Evolutionary conservation across 2,113 vertebrate species (phyloP).

Genomic region (Petroica traversi): DNA sequence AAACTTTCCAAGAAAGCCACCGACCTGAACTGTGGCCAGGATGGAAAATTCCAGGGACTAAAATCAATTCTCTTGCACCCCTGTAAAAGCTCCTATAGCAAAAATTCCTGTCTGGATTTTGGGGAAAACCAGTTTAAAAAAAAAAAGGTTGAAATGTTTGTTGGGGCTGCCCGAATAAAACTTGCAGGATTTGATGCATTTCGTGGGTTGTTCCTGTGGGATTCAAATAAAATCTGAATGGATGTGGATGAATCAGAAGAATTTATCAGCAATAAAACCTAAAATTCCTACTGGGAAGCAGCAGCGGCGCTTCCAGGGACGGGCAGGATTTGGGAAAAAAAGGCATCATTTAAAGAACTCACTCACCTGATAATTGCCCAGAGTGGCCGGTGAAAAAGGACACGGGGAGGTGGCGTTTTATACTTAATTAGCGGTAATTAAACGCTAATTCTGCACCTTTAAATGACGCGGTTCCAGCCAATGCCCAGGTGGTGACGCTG

Average conservation of each 20-base stretch:
- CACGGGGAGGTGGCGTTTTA: background rate
- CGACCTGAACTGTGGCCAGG: accelerated
- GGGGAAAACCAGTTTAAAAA: accelerated
- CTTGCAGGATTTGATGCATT: background rate
- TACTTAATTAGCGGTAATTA: background rate
- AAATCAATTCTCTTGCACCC: accelerated
- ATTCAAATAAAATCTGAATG: background rate
- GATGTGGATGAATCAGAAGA: too few species aligned
- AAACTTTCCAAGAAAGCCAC: background rate
- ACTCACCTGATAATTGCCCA: background rate
- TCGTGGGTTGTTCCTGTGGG: background rate
- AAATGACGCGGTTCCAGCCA: background rate
- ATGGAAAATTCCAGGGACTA: background rate
- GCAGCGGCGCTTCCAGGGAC: background rate
- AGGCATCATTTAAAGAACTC: background rate
- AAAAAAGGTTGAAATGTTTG: background rate
- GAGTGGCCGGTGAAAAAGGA: background rate
- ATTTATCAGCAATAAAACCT: background rate
- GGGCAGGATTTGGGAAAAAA: background rate
- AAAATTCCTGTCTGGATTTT: background rate
- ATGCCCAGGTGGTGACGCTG: background rate
- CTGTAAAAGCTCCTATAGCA: background rate
- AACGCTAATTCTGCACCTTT: background rate
- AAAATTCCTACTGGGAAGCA: background rate
- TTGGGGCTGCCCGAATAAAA: background rate